Evolutionary conservation across 2,888 invertebrate species (phyloP), one percentile per base, ranked within the genome.

Genomic region (Drosophila nigricruria): DNA sequence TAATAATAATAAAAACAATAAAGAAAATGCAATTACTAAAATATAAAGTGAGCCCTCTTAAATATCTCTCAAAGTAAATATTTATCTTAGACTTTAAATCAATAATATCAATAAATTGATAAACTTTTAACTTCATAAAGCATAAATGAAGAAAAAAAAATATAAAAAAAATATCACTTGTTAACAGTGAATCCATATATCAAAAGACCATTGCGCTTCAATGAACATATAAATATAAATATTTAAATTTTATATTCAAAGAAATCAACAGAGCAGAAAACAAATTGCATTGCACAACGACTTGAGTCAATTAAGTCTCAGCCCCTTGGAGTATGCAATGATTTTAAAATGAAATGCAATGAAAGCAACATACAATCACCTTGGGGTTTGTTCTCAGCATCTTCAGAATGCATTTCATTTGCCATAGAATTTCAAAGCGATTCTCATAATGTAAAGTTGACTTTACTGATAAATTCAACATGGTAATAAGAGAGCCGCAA

Each of bases 401-500:
- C 20, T 42, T 18, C 10, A 10, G 10, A 18, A 10, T 40, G 9
- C 38, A 38, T 16, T 34, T 36, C 10, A 42, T 42, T 42, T 42
- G 16, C 8, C 6, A 16, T 8, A 9, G 25, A 5, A 45, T 25
- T 6, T 25, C 16, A 25, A 25, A 16, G 8, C 6, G 1, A 6
- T 43, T 43, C 1, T 20, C 3, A 14, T 23, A 5, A n/a, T 27
- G 16, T 4, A 0, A 3, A 5, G 18, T 12, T 40, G 20, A 14
- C 23, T 43, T 23, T 16, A 12, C 42, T 42, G 12, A 20, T 42
- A 42, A 34, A 42, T 14, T 1, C 14, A 43, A 16, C 8, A 23
- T 50, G 69, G 62, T 40, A 23, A n/a, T 30, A 12, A n/a, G 12
- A 52, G 40, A 36, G 52, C 72, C 71, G 12, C 42, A 18, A 10